Conservation (phyloP, 2,888 invertebrate species). For the Eulithis prunata region DNA sequence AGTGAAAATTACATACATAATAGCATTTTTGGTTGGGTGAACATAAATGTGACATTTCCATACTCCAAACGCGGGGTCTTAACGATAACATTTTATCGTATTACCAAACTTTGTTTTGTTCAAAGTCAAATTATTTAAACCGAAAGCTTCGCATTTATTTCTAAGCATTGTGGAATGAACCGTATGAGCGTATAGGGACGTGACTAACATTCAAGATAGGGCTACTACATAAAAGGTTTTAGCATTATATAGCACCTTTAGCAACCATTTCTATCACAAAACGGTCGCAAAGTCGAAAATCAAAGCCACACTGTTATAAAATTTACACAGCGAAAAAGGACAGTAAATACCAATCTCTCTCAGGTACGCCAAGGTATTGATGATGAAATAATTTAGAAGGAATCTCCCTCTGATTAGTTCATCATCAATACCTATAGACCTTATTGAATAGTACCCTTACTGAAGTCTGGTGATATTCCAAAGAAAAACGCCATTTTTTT, state of each 20-base stretch:
- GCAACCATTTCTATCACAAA: too few species aligned
- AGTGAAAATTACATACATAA: not conserved
- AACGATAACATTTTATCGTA: constrained; percentile 21
- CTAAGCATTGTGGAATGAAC: constrained; percentile 11
- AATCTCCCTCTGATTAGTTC: too few species aligned
- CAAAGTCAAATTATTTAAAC: constrained; percentile 18
- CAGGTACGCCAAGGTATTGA: too few species aligned
- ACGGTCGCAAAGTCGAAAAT: too few species aligned
- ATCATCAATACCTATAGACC: too few species aligned
- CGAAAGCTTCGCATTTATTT: constrained; percentile 13
- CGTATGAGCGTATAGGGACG: constrained; percentile 7
- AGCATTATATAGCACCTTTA: not conserved
- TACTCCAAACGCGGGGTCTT: constrained; percentile 17
- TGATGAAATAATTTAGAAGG: too few species aligned
- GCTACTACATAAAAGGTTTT: not conserved
- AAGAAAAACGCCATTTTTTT: too few species aligned
- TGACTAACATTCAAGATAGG: not conserved
- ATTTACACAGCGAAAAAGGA: too few species aligned
- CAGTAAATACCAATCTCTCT: too few species aligned
- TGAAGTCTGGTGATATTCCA: too few species aligned
- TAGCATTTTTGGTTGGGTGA: not conserved
- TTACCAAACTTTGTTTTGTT: constrained; percentile 17
- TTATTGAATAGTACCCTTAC: too few species aligned
- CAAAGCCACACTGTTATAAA: too few species aligned
- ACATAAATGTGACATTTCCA: not conserved